A percentile compares a stretch with the other conserved stretches of the same genome.
Evolutionary conservation across 2,797 vertebrate species (phyloP).

Genomic region (Myotis findleyi): DNA sequence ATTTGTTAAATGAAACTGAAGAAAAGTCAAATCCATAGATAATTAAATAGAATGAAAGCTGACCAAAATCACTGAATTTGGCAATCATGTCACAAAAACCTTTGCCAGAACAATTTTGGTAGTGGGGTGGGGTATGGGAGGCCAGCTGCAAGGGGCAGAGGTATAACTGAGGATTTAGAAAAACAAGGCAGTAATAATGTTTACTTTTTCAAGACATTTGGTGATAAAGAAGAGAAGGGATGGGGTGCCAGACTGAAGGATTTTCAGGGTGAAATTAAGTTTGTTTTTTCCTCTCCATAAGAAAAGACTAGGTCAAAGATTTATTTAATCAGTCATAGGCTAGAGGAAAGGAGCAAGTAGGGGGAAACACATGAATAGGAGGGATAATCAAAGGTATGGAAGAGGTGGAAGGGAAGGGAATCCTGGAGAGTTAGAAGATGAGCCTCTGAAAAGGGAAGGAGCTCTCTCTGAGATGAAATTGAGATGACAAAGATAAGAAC

Average conservation of each 20-base stretch:
- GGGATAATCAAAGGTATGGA: background rate
- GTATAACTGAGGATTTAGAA: background rate
- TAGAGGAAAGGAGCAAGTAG: background rate
- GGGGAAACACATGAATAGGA: background rate
- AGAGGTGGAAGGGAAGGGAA: background rate
- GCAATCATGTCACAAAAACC: background rate
- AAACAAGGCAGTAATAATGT: background rate
- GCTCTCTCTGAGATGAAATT: background rate
- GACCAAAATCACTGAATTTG: background rate
- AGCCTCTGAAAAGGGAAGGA: background rate
- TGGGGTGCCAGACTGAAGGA: background rate
- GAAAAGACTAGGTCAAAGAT: slow-evolving; percentile 25
- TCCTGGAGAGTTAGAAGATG: background rate
- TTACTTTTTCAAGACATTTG: slow-evolving; percentile 28
- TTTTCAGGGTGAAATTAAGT: slow-evolving; percentile 10
- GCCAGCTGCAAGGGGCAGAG: background rate
- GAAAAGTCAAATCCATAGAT: slow-evolving; percentile 3
- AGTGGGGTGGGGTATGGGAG: background rate
- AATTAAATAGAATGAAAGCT: slow-evolving; percentile 16
- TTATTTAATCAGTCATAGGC: background rate
- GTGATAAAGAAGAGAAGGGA: background rate
- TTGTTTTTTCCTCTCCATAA: background rate
- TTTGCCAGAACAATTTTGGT: background rate
- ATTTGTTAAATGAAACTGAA: slow-evolving; percentile 53
- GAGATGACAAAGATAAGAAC: background rate